A percentile compares a stretch with the other conserved stretches of the same genome.
phyloP scores from a whole-genome alignment of 1,140 invertebrate genomes.

The Tetramorium simillimum region DNA sequence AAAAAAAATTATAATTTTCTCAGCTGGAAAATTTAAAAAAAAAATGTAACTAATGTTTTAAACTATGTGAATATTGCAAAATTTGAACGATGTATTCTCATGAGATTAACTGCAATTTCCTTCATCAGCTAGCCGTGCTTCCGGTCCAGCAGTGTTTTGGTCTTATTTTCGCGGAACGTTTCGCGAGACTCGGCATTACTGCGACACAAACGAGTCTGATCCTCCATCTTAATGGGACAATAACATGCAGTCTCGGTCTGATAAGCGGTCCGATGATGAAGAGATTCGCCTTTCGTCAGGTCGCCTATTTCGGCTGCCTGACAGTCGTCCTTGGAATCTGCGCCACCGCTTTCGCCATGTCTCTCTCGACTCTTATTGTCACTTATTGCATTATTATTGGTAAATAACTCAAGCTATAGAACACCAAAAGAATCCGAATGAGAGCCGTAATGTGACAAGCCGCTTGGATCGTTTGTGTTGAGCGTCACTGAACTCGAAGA shows the following conservation, averaged over 20 bases:
- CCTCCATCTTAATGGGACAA: conserved; percentile 88
- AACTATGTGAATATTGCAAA: neutral
- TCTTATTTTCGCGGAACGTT: conserved; percentile 88
- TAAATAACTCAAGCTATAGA: conserved; percentile 80
- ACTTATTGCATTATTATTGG: conserved; percentile 88
- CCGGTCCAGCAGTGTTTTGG: conserved; percentile 88
- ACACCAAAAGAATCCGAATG: neutral
- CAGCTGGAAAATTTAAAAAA: neutral
- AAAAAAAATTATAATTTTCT: neutral
- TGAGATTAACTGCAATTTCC: neutral
- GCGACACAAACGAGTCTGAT: conserved; percentile 87
- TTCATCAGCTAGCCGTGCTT: conserved; percentile 86
- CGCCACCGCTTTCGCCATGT: conserved; percentile 84
- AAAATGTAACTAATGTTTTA: neutral
- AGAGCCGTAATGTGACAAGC: neutral
- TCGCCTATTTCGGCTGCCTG: conserved; percentile 85
- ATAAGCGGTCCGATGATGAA: conserved; percentile 87
- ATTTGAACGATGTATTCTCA: neutral
- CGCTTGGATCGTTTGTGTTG: neutral
- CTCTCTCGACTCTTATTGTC: conserved; percentile 86
- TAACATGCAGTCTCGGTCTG: conserved; percentile 84
- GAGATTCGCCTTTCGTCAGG: conserved; percentile 86
- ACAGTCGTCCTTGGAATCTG: conserved; percentile 85
- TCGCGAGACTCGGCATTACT: conserved; percentile 86
- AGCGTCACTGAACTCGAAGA: neutral